Base-by-base conservation (phyloP, 2,113 vertebrate genomes). In the Nothocercus nigrocapillus region DNA sequence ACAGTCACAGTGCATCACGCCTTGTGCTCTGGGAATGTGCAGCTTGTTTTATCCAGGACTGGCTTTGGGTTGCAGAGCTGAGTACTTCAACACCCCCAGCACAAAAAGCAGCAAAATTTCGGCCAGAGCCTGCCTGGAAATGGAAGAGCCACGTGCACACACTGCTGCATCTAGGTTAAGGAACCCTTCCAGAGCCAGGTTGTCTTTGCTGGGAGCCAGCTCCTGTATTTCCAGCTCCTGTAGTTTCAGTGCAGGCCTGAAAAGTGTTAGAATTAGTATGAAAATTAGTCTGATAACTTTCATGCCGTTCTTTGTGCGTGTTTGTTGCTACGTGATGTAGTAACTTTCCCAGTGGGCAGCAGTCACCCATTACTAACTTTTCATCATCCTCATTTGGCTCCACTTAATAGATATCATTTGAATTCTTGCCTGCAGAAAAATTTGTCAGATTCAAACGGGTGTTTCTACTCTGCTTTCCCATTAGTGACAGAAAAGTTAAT, bases 1-100 rank as follows among this genome's bases (percentile, higher is more conserved):
- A 7, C 61, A 24, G 54, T 62, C 8, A 3, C 0, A 0, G 27
- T 47, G 18, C 17, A 8, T 67, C 4, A 0, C 58, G 30, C 54
- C 80, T 62, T 40, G 73, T 74, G 36, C 8, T 70, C 42, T 68
- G n/a, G 66, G 30, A 89, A 12, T 20, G 7, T 30, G 16, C 24
- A 77, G 42, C 54, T 88, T 73, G 21, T 69, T 90, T 38, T 74
- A 10, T 25, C 66, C 13, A 20, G 44, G 80, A 3, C 25, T 54
- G 64, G 11, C 42, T 72, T 70, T 63, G 70, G 11, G 3, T 59
- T 72, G 85, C 74, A 61, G 69, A 67, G 17, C 40, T 72, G 61
- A 40, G 8, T 63, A 12, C 34, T 70, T n/a, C 38, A 40, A 12
- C 28, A 81, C 70, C 21, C 16, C 21, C 47, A 68, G 61, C 16